These are phyloP conservation scores for Steinernema feltiae DNA, from an alignment of 1,140 invertebrate species.

Conservation along the genomic window DNA sequence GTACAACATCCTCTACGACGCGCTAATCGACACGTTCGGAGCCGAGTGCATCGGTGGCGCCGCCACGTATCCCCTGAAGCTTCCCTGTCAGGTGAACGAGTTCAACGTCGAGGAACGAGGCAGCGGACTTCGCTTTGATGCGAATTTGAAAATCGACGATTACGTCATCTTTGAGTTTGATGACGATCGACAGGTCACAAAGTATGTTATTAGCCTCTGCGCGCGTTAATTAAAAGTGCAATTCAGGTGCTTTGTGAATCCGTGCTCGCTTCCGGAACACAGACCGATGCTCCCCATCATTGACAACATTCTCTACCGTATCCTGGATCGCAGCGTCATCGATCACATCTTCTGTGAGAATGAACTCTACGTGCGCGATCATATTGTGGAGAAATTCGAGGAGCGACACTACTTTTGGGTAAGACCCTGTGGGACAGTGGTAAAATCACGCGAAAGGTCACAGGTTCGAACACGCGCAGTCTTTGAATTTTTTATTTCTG, in stretches of 20 bases:
- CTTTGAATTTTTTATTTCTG: no score
- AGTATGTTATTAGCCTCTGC: background rate
- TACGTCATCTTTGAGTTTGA: conserved; percentile 9
- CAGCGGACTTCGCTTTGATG: background rate
- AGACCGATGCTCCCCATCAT: background rate
- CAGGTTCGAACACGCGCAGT: no score
- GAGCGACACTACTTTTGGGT: conserved; percentile 5
- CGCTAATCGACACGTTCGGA: background rate
- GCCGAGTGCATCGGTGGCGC: background rate
- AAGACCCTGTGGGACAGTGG: background rate
- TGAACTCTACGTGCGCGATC: background rate
- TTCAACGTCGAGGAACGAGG: background rate
- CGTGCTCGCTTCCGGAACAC: background rate
- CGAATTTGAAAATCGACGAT: background rate
- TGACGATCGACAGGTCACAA: background rate
- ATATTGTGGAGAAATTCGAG: conserved; percentile 1
- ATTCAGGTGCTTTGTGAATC: background rate
- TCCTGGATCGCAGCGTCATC: background rate
- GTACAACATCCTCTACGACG: background rate
- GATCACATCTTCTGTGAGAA: background rate
- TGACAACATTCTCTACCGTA: background rate
- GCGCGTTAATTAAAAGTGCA: background rate
- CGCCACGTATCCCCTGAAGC: background rate
- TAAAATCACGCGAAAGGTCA: no score
- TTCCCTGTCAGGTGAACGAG: background rate